Percentiles rank a stretch among this genome's conserved stretches.
phyloP scores from a whole-genome alignment of 2,113 vertebrate species.

The Triplophysa tibetana region DNA sequence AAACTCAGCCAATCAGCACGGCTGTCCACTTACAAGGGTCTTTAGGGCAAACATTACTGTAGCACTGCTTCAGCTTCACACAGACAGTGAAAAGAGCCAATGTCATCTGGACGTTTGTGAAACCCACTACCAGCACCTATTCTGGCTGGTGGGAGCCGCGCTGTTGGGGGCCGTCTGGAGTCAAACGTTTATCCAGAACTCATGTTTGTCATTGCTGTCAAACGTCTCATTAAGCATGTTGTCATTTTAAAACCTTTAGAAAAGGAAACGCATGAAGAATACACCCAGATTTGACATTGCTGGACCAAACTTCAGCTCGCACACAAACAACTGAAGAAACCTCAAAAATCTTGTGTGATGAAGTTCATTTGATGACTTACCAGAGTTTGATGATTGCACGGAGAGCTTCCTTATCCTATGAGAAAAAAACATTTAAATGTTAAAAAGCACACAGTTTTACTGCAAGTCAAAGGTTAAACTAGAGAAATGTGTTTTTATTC shows the following conservation, averaged over 20 bases:
- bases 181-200: background rate
- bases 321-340: too few relatives aligned
- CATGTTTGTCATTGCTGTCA: conserved; percentile 3
- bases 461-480: too few relatives aligned
- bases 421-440: too few relatives aligned
- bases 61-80: background rate
- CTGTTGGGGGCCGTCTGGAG: background rate
- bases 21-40: conserved; percentile 52
- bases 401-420: too few relatives aligned
- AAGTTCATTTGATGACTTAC: too few relatives aligned
- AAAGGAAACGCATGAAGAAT: background rate
- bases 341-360: too few relatives aligned
- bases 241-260: background rate
- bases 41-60: conserved; percentile 36
- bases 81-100: background rate
- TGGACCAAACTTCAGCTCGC: too few relatives aligned
- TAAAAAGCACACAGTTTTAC: too few relatives aligned
- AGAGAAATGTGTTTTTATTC: too few relatives aligned
- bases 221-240: background rate
- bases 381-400: too few relatives aligned
- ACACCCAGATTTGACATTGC: background rate
- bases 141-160: background rate
- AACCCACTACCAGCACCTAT: background rate
- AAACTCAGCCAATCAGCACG: conserved; percentile 62
- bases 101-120: background rate